Evolutionary conservation across 2,113 vertebrate species (phyloP).

Genomic region (Epinephelus fuscoguttatus): DNA sequence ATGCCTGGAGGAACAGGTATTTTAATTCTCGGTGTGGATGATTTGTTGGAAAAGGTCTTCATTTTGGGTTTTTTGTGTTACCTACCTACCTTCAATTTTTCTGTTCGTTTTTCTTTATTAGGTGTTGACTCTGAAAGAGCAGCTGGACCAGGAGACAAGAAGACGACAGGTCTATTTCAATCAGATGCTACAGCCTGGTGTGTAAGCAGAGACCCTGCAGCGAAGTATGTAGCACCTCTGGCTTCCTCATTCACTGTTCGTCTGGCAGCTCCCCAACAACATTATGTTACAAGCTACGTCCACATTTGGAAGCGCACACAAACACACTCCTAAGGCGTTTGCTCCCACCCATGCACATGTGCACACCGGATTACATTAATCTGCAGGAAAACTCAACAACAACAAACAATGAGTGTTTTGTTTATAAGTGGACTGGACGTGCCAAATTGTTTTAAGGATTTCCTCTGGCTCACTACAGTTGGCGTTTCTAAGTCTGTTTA

Average conservation of each 20-base stretch:
- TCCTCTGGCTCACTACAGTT: constrained; percentile 62
- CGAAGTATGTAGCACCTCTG: constrained; percentile 59
- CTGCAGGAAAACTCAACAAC: constrained; percentile 80
- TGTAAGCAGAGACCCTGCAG: constrained; percentile 60
- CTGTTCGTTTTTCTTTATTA: constrained; percentile 48
- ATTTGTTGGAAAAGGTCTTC: background rate
- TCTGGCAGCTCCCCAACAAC: constrained; percentile 64
- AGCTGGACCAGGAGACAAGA: constrained; percentile 81
- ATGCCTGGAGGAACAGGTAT: constrained; percentile 85
- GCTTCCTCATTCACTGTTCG: constrained; percentile 40
- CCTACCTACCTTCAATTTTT: background rate
- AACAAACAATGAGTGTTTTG: constrained; percentile 85
- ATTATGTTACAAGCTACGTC: constrained; percentile 45
- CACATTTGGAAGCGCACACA: constrained; percentile 53
- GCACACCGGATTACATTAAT: constrained; percentile 78
- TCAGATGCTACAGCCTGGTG: constrained; percentile 72
- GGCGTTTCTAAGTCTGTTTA: constrained; percentile 63
- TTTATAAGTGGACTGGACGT: constrained; percentile 76
- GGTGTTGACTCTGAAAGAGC: constrained; percentile 84
- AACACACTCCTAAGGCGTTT: constrained; percentile 47
- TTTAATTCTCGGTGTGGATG: background rate
- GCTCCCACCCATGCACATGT: constrained; percentile 64
- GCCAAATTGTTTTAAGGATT: constrained; percentile 84
- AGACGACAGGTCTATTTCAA: constrained; percentile 67
- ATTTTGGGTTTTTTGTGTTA: background rate